These are phyloP conservation scores for Crossocerus cetratus DNA, from an alignment of 2,888 invertebrate species.

Conservation along the genomic window DNA sequence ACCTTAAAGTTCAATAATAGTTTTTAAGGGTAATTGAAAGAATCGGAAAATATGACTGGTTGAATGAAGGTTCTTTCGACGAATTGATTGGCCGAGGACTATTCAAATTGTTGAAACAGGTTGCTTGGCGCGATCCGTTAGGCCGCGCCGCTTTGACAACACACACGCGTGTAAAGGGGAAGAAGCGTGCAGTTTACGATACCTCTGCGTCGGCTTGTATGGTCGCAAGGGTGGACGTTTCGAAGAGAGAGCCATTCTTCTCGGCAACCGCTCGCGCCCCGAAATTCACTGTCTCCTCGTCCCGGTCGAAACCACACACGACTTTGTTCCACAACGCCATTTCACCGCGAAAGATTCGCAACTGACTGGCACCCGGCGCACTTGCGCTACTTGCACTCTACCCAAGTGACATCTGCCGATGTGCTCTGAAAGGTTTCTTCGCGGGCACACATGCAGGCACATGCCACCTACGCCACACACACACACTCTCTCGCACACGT, in stretches of 20 bases:
- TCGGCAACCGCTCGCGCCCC: slow-evolving; percentile 77
- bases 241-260: slow-evolving; percentile 76
- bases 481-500: no score
- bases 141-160: neutral
- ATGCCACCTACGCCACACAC: no score
- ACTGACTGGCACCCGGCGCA: neutral
- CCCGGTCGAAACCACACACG: slow-evolving; percentile 76
- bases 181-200: neutral
- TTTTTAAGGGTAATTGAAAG: no score
- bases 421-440: no score
- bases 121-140: neutral
- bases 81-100: no score
- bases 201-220: slow-evolving; percentile 62
- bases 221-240: slow-evolving; percentile 77
- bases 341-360: neutral
- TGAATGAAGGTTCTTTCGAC: no score
- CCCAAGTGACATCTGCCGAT: no score
- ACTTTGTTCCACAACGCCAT: slow-evolving; percentile 75
- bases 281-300: slow-evolving; percentile 79
- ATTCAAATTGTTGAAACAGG: neutral
- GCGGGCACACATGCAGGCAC: no score
- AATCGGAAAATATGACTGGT: no score
- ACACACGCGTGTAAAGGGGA: no score
- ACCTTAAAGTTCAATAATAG: no score
- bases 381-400: no score